Conservation (phyloP, 2,888 invertebrate genomes). For the Rapana venosa region DNA sequence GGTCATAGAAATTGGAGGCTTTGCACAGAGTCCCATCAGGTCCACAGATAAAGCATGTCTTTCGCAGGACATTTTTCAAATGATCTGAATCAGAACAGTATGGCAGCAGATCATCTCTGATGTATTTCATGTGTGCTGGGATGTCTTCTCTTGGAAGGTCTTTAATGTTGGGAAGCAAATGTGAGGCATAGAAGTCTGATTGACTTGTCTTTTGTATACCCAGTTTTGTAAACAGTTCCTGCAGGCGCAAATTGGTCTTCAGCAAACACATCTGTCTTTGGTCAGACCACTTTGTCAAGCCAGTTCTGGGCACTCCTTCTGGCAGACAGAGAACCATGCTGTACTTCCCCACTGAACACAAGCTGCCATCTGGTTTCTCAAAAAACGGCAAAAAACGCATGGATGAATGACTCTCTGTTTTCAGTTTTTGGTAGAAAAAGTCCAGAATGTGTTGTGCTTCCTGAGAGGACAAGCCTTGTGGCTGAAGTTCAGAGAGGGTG, state of each 20-base stretch:
- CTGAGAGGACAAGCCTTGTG: neutral
- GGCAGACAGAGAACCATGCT: conserved; percentile 4
- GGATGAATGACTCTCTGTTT: neutral
- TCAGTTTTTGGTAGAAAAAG: conserved; percentile 12
- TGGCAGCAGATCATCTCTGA: neutral
- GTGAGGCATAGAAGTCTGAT: neutral
- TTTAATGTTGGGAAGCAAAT: neutral
- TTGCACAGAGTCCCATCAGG: conserved; percentile 27
- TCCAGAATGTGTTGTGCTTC: conserved; percentile 14
- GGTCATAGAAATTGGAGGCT: conserved; percentile 23
- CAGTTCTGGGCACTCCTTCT: neutral
- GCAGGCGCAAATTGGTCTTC: neutral
- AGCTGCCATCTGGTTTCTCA: conserved; percentile 18
- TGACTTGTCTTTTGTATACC: neutral
- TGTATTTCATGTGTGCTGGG: conserved; percentile 30
- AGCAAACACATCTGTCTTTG: neutral
- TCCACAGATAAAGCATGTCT: conserved; percentile 16
- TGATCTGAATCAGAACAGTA: no score
- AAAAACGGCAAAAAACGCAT: conserved; percentile 9
- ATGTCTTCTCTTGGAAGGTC: conserved; percentile 23
- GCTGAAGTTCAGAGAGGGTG: neutral
- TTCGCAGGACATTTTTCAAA: neutral
- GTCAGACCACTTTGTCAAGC: conserved; percentile 6
- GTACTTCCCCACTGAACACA: neutral
- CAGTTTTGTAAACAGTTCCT: neutral